phyloP scores from a whole-genome alignment of 2,797 vertebrate species.

The Odontamblyopus lacepedii region DNA sequence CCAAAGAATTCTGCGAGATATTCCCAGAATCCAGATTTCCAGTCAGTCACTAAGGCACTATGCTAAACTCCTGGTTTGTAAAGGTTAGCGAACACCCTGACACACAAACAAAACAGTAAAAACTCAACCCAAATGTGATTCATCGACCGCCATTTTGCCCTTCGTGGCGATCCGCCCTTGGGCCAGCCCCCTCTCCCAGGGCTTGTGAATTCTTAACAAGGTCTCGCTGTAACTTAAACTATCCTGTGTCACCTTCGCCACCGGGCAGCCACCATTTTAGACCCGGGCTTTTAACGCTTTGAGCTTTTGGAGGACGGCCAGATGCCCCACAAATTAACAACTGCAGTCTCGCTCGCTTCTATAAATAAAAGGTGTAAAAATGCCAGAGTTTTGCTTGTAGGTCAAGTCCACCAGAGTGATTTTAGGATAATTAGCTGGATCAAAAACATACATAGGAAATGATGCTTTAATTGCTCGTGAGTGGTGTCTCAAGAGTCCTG shows the following conservation, averaged over 20 bases:
- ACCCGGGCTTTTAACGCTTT: slow-evolving; percentile 4
- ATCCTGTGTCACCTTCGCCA: slow-evolving; percentile 18
- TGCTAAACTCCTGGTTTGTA: slow-evolving; percentile 30
- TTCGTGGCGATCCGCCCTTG: slow-evolving; percentile 16
- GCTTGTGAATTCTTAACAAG: slow-evolving; percentile 49
- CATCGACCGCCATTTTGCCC: slow-evolving; percentile 45
- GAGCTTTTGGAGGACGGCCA: slow-evolving; percentile 7
- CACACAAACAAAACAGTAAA: slow-evolving; percentile 23
- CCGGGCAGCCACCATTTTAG: slow-evolving; percentile 15
- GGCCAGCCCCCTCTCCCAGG: slow-evolving; percentile 9
- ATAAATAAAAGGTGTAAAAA: slow-evolving; percentile 13
- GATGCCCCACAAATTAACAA: slow-evolving; percentile 1
- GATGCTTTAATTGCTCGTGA: slow-evolving; percentile 17
- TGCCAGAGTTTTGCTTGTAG: slow-evolving; percentile 4
- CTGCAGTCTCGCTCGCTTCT: background rate
- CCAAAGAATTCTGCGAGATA: background rate
- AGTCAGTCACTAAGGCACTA: slow-evolving; percentile 36
- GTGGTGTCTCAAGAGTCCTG: slow-evolving; percentile 1
- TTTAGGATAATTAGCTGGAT: slow-evolving; percentile 32
- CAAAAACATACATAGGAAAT: slow-evolving; percentile 25
- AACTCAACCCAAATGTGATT: slow-evolving; percentile 26
- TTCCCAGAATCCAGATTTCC: slow-evolving; percentile 24
- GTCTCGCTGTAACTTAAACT: slow-evolving; percentile 37
- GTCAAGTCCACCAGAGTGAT: slow-evolving; percentile 18
- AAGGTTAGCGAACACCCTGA: slow-evolving; percentile 1